Base-by-base conservation (phyloP, 2,888 invertebrate genomes). In the Notocelia uddmanniana region DNA sequence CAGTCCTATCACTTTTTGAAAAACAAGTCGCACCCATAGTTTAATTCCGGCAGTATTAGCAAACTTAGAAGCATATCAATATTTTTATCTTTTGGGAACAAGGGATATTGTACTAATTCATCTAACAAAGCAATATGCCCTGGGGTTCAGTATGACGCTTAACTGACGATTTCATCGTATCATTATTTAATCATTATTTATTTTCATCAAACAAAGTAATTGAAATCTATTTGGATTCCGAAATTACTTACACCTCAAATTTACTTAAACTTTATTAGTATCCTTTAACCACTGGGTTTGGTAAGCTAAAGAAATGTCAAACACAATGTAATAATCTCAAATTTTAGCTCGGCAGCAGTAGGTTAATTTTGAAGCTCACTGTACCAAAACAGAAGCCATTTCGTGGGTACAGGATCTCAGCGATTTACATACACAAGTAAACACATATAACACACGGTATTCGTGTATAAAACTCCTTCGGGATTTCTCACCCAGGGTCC, bases 351-450 rank as follows among this genome's bases (percentile, higher is more conserved):
- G 3, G 13, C 3, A 37, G 13, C 13, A 37, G 37, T 13, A 3
- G 37, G 13, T 37, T 13, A 37, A 2, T 45, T n/a, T n/a, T 45
- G 45, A n/a, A 34, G 37, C 55, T 3, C 31, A 68, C 72, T 72
- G 72, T 72, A 72, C 72, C 57, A 68, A 62, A 68, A 62, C 72
- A 62, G 54, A 72, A 62, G 68, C 72, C 55, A 62, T 72, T 72
- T 62, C 60, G 67, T 68, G 68, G 57, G 68, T 48, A 19, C 67
- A 31, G 62, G 68, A 67, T 71, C 60, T 62, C 72, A 37, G 55
- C 55, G 72, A 72, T 72, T 72, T 72, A 72, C 72, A 72, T 72
- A 72, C 68, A 62, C 72, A 72, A 21, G 72, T 57, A 57, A 72
- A 72, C 62, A 50, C n/a, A 52, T 45, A 64, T 41, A 70, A 31